These are phyloP conservation scores for Hippocampus comes DNA, from an alignment of 2,113 vertebrate genomes.

Conservation along the genomic window DNA sequence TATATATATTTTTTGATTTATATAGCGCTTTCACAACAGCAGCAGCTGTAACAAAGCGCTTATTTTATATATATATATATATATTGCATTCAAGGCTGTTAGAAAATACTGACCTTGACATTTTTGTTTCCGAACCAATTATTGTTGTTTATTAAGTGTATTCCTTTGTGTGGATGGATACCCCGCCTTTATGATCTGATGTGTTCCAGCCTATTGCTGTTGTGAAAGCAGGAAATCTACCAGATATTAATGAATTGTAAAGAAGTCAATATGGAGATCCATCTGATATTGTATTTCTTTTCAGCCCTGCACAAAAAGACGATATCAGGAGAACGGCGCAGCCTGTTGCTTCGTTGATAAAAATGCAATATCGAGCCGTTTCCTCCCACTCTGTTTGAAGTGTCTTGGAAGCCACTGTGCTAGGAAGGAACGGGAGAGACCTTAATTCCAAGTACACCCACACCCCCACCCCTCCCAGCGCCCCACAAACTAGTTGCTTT, in stretches of 20 bases:
- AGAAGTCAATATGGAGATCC: neutral
- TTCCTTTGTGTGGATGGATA: neutral
- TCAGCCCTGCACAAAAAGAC: too few relatives aligned
- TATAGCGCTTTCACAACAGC: too few relatives aligned
- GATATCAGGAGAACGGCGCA: conserved; percentile 21
- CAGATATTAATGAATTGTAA: neutral
- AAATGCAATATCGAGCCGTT: conserved; percentile 19
- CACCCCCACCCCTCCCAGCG: neutral
- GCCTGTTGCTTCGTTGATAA: conserved; percentile 35
- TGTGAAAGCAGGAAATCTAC: neutral
- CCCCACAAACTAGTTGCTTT: conserved; percentile 28
- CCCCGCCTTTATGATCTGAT: neutral
- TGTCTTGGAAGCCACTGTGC: conserved; percentile 32
- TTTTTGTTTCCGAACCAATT: too few relatives aligned
- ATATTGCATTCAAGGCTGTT: too few relatives aligned
- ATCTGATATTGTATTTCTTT: neutral
- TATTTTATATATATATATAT: too few relatives aligned
- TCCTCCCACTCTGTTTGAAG: conserved; percentile 25
- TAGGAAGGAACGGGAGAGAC: neutral
- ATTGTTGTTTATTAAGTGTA: too few relatives aligned
- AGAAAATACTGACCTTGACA: too few relatives aligned
- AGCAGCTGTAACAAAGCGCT: too few relatives aligned
- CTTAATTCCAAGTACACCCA: conserved; percentile 32
- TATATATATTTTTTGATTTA: too few relatives aligned
- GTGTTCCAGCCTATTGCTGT: neutral